Percentiles rank a stretch among this genome's conserved stretches.
Conservation (phyloP, 92 coral and sea anemone genomes). For the Montipora capitata region DNA sequence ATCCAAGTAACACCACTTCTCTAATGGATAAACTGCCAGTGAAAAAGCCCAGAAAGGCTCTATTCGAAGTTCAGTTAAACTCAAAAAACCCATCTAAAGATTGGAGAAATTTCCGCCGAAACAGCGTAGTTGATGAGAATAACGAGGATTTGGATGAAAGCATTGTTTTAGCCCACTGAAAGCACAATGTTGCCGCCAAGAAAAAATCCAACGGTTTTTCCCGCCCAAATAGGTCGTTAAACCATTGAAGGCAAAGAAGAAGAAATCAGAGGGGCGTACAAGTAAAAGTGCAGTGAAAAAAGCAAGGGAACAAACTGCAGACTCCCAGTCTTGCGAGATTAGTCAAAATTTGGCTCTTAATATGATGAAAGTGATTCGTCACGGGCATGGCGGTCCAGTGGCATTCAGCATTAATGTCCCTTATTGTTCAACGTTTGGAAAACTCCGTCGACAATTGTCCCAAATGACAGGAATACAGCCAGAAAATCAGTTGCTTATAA, state of each 20-base stretch:
- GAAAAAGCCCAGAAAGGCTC: conserved; percentile 23
- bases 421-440: background rate
- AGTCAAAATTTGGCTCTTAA: conserved; percentile 20
- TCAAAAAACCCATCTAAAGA: no score
- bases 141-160: conserved; percentile 17
- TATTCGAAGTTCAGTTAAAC: background rate
- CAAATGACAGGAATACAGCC: conserved; percentile 44
- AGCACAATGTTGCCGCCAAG: conserved; percentile 29
- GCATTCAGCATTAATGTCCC: conserved; percentile 9
- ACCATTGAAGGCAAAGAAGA: background rate
- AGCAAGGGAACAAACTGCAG: conserved; percentile 36
- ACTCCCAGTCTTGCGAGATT: conserved; percentile 50
- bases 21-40: background rate
- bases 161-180: conserved; percentile 9
- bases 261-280: background rate
- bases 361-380: conserved; percentile 38
- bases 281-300: background rate
- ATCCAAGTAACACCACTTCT: background rate
- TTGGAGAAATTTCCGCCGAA: background rate
- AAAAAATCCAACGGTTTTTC: background rate
- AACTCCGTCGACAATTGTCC: conserved; percentile 14
- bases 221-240: background rate
- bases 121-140: background rate
- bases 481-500: conserved; percentile 13
- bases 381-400: conserved; percentile 9